A percentile compares a stretch with the other conserved stretches of the same genome.
These are phyloP conservation scores for Heliconius charithonia DNA, from an alignment of 2,888 invertebrate species.

Conservation along the genomic window DNA sequence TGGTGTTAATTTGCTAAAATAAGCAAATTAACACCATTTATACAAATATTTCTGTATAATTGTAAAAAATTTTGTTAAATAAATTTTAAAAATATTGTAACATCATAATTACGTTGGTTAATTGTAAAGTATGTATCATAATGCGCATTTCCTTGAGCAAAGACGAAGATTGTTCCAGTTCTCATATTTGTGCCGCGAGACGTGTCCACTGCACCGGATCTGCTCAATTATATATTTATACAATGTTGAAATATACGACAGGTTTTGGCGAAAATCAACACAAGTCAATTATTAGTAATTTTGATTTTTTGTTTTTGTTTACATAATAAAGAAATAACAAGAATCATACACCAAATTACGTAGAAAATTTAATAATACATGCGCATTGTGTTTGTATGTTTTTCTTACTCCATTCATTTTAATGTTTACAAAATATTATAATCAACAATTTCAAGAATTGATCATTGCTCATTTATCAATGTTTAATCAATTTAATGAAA, in stretches of 20 bases:
- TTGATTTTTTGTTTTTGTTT: conserved; percentile 6
- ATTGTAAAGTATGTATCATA: conserved; percentile 42
- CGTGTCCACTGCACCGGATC: conserved; percentile 58
- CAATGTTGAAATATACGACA: conserved; percentile 18
- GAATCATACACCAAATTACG: not conserved
- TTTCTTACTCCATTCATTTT: not conserved
- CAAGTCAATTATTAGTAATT: not conserved
- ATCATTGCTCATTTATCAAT: not conserved
- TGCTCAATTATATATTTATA: conserved; percentile 18
- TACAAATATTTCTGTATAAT: not conserved
- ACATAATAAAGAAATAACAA: not conserved
- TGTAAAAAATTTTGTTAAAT: not conserved
- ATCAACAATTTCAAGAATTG: not conserved
- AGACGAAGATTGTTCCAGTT: conserved; percentile 66
- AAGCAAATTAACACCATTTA: no score
- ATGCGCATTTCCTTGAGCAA: conserved; percentile 52
- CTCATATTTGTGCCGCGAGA: conserved; percentile 59
- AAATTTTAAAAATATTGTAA: not conserved
- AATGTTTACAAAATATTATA: not conserved
- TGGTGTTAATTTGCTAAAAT: no score
- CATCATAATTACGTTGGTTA: conserved; percentile 33
- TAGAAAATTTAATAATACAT: not conserved
- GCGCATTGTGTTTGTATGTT: not conserved
- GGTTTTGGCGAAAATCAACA: conserved; percentile 9
- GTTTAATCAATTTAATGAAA: not conserved